phyloP scores from a whole-genome alignment of 2,113 vertebrate genomes.

The Leucoraja erinaceus region DNA sequence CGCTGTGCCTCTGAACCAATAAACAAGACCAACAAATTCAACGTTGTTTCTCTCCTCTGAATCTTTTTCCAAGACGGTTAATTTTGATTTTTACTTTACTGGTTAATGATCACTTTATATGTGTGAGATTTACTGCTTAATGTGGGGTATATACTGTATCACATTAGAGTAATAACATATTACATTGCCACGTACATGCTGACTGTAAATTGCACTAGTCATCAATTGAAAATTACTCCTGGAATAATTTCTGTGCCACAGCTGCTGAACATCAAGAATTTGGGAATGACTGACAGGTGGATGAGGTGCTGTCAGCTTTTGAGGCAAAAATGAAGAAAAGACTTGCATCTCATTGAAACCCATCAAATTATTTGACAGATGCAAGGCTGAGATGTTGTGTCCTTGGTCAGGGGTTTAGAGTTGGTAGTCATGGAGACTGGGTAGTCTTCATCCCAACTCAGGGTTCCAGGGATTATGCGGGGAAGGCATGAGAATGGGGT shows the following conservation, averaged over 20 bases:
- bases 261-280: not conserved
- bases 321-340: not conserved
- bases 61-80: not conserved
- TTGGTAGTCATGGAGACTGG: no score
- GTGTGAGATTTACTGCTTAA: not conserved
- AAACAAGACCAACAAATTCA: not conserved
- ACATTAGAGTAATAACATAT: not conserved
- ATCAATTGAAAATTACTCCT: conserved; percentile 31
- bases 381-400: no score
- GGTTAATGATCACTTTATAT: not conserved
- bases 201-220: not conserved
- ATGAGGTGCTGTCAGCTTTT: not conserved
- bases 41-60: not conserved
- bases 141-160: not conserved
- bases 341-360: not conserved
- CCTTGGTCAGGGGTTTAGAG: no score
- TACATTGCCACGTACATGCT: not conserved
- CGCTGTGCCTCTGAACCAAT: no score
- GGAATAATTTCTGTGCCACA: not conserved
- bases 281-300: conserved; percentile 10
- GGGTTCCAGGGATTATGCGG: no score
- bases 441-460: no score
- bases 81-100: not conserved
- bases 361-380: no score
- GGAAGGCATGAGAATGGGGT: no score